Evolutionary conservation across 2,113 vertebrate genomes (phyloP), one percentile per base, ranked within the genome.

Genomic region (Egretta garzetta): DNA sequence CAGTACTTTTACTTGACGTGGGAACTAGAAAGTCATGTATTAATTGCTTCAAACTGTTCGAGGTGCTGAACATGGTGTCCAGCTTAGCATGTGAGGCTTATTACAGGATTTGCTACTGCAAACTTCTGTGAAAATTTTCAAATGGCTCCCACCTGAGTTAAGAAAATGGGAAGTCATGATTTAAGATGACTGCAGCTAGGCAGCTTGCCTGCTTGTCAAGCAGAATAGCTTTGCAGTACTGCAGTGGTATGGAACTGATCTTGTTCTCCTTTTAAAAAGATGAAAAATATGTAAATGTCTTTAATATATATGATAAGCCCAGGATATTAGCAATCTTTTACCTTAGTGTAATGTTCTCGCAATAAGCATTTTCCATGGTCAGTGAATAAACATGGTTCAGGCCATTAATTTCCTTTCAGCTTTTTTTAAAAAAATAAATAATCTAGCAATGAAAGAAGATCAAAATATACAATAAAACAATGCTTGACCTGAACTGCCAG

Each of bases 101-200:
- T 56, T 43, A 49, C 35, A 75, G 76, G 76, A 71, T 89, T 77
- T 91, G 35, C 35, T 73, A 4, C 41, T 66, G 53, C 66, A 56
- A 77, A 30, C 55, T 94, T 76, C 49, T 62, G 37, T 81, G 76
- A 12, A 63, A 74, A 47, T 91, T 84, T 84, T 86, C 68, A 80
- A 58, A 83, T 1, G 5, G 45, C 68, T 96, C 89, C 94, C 91
- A 96, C 86, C 86, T 92, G 93, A 94, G 49, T 66, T 77, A 53
- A 80, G 75, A 77, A 83, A 63, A 76, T 47, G 37, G 52, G 27
- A 96, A 93, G 86, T 43, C 37, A 8, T 91, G 72, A 96, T 96
- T 96, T 93, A 95, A 94, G 73, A 62, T 43, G 89, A 47, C 72
- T 93, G 82, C 85, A 92, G 56, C 66, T 23, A 85, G 77, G 85